Evolutionary conservation across 1,140 invertebrate genomes (phyloP), one percentile per base, ranked within the genome.

Genomic region (Papilio dardanus): DNA sequence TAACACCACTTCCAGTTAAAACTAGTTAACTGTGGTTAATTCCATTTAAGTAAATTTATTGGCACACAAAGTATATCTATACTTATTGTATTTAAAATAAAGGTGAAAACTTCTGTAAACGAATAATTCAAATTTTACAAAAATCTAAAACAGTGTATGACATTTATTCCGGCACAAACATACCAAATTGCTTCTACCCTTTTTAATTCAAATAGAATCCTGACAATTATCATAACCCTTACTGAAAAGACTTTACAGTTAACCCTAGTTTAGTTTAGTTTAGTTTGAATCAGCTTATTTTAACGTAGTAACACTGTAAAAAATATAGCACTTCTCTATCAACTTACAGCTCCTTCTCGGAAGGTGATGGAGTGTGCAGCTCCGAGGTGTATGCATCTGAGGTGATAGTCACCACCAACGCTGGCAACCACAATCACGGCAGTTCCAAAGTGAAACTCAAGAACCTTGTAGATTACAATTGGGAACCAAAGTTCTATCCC

Each of bases 391-490:
- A 94, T 83, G 95, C 95, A 42, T 94, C 94, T 62, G 94, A 97
- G 85, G 96, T 98, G 16, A 95, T 95, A 69, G 95, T 98, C 3
- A 93, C 96, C 75, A 95, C 96, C 24, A 96, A 95, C 74, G 92
- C 95, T 21, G 96, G 96, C 19, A 95, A 86, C 71, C 96, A 97
- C 79, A 95, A 95, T 82, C 96, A 96, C 92, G 97, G 96, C 31
- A 97, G 96, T 84, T 98, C 97, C 0, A 97, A 98, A 92, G 96
- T 99, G 8, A 98, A 98, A 86, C 95, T 98, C 21, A 97, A 96
- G 83, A 98, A 97, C 89, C 95, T 99, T 66, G 98, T 99, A 12
- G 97, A 99, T 83, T 99, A 97, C 88, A 96, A 96, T 76, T 99
- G 98, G 98, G 98, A 99, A 85, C 95, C 96, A 31, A 95, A 96